phyloP scores from a whole-genome alignment of 2,888 invertebrate genomes.

The Maniola hyperantus region DNA sequence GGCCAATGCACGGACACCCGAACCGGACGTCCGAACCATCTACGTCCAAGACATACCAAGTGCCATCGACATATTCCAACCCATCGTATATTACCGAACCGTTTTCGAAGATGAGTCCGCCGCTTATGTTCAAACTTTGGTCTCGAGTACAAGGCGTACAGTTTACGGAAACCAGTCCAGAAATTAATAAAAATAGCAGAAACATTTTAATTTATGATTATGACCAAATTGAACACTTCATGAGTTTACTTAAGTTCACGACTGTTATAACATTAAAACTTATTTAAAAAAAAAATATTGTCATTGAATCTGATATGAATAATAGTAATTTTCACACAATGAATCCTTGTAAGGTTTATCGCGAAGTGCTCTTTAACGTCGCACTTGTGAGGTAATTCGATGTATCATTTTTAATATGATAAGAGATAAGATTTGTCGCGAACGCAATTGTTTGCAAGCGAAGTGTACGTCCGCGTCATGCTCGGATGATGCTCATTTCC shows the following conservation, averaged over 20 bases:
- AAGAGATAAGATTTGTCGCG: conserved; percentile 62
- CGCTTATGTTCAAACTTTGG: conserved; percentile 66
- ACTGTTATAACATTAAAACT: neutral
- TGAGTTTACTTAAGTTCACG: neutral
- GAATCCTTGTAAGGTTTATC: conserved; percentile 55
- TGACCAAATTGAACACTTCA: neutral
- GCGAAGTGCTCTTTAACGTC: conserved; percentile 61
- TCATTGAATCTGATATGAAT: conserved; percentile 39
- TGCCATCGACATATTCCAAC: conserved; percentile 54
- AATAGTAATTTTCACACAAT: conserved; percentile 49
- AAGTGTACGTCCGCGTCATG: conserved; percentile 45
- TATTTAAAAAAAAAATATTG: conserved; percentile 21
- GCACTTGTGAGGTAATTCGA: conserved; percentile 68
- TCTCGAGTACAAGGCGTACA: conserved; percentile 53
- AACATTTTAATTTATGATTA: conserved; percentile 35
- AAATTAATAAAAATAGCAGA: conserved; percentile 39
- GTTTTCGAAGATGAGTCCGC: conserved; percentile 53
- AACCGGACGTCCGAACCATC: conserved; percentile 46
- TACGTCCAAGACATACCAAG: conserved; percentile 59
- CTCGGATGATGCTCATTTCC: conserved; percentile 38
- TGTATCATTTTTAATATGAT: conserved; percentile 70
- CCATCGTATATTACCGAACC: conserved; percentile 60
- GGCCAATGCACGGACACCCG: conserved; percentile 70
- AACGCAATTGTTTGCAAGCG: conserved; percentile 31
- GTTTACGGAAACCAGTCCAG: conserved; percentile 14